A percentile compares a stretch with the other conserved stretches of the same genome.
Conservation (phyloP, 2,113 vertebrate species). For the Pavo muticus region DNA sequence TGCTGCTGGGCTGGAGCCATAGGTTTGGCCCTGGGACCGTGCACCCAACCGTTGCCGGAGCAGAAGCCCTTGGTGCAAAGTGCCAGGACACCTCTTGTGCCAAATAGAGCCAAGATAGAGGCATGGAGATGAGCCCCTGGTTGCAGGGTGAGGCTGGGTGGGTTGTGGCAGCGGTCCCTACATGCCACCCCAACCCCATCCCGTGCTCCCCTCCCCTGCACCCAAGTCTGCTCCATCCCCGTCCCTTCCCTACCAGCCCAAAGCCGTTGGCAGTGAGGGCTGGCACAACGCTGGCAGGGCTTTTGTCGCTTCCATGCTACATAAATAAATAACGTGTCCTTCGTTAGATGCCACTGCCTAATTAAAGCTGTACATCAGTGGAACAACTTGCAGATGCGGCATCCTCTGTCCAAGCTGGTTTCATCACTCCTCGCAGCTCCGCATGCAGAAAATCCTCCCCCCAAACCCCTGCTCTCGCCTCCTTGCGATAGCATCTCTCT, state of each 20-base stretch:
- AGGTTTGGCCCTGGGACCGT: background rate
- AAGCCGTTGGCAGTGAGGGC: background rate
- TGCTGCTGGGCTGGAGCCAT: background rate
- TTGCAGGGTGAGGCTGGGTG: background rate
- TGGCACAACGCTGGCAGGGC: background rate
- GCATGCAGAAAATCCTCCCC: conserved; percentile 26
- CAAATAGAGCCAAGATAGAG: fast-evolving
- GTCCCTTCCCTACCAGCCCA: background rate
- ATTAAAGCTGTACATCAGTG: conserved; percentile 76
- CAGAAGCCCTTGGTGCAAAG: fast-evolving
- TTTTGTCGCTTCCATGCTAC: background rate
- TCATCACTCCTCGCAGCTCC: background rate
- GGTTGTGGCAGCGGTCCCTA: background rate
- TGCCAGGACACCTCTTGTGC: background rate
- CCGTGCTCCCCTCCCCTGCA: background rate
- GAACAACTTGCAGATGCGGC: conserved; percentile 63
- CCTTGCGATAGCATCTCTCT: background rate
- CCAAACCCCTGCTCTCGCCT: background rate
- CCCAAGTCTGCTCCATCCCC: background rate
- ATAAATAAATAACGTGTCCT: conserved; percentile 63
- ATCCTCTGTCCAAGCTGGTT: conserved; percentile 33
- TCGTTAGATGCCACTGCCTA: conserved; percentile 63
- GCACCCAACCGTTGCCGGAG: background rate
- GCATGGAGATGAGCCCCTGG: background rate
- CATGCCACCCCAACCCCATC: background rate